Evolutionary conservation across 2,113 vertebrate species (phyloP).

Genomic region (Pseudois nayaur): DNA sequence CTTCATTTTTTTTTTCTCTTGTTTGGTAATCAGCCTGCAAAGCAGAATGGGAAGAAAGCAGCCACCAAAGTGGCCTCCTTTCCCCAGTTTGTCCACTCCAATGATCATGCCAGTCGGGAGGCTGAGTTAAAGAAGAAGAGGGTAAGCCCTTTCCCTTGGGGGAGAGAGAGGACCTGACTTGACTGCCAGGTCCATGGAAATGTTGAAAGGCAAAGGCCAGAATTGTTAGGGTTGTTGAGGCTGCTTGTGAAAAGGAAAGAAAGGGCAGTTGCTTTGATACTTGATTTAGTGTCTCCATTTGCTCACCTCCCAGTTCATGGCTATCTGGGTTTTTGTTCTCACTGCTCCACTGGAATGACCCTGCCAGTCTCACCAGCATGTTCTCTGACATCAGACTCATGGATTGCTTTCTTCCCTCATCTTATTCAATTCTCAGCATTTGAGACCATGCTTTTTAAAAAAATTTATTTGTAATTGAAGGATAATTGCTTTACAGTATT

Average conservation of each 20-base stretch:
- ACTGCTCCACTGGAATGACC: background rate
- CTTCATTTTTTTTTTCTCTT: conserved; percentile 8
- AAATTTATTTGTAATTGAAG: background rate
- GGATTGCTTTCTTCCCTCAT: background rate
- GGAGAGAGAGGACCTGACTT: background rate
- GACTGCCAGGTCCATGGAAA: background rate
- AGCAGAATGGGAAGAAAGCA: conserved; percentile 59
- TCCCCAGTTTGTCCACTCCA: conserved; percentile 41
- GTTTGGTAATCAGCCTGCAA: conserved; percentile 15
- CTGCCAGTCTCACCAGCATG: background rate
- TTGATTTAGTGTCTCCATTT: conserved; percentile 8
- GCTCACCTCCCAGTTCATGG: background rate
- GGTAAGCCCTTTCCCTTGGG: conserved; percentile 48
- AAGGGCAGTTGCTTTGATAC: background rate
- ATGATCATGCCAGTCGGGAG: conserved; percentile 38
- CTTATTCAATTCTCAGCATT: background rate
- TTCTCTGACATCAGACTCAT: background rate
- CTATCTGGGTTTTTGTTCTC: background rate
- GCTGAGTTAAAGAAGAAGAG: conserved; percentile 67
- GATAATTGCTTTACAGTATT: background rate
- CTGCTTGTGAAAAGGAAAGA: background rate
- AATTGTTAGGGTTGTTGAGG: background rate
- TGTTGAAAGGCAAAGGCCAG: background rate
- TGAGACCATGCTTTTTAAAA: background rate
- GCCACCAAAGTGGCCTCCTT: background rate